phyloP scores from a whole-genome alignment of 1,140 invertebrate genomes.

The Brachionus asplanchnoidis region DNA sequence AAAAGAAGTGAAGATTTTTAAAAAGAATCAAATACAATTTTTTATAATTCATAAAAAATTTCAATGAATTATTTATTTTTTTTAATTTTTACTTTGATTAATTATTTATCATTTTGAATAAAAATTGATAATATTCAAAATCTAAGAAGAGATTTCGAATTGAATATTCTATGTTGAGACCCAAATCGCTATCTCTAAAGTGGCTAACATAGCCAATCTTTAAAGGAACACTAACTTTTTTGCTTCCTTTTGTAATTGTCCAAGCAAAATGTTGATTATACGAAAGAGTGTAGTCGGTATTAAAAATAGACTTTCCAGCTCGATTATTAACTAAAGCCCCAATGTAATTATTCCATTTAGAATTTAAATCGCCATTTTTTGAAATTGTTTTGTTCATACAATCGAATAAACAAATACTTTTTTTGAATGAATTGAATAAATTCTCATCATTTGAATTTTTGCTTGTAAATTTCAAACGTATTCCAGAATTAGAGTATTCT shows the following conservation, averaged over 20 bases:
- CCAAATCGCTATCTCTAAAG: background rate
- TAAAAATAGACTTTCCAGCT: conserved; percentile 12
- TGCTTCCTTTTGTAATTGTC: background rate
- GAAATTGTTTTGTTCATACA: background rate
- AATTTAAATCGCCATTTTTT: background rate
- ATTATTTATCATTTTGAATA: background rate
- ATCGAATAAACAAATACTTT: background rate
- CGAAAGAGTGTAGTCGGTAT: background rate
- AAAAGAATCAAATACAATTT: too few species aligned
- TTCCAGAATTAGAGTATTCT: background rate
- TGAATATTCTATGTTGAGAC: background rate
- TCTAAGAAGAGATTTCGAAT: background rate
- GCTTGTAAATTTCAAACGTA: background rate
- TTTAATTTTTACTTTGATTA: too few species aligned
- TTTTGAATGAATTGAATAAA: background rate
- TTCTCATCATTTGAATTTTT: background rate
- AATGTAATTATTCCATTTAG: background rate
- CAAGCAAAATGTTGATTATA: conserved; percentile 33
- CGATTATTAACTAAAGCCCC: background rate
- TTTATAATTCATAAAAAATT: too few species aligned
- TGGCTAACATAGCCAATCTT: background rate
- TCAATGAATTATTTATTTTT: too few species aligned
- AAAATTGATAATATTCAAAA: conserved; percentile 20
- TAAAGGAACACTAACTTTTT: background rate
- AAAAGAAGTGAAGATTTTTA: too few species aligned